A percentile compares a stretch with the other conserved stretches of the same genome.
Conservation (phyloP, 2,888 invertebrate genomes). For the Lepidochrysops patricia region DNA sequence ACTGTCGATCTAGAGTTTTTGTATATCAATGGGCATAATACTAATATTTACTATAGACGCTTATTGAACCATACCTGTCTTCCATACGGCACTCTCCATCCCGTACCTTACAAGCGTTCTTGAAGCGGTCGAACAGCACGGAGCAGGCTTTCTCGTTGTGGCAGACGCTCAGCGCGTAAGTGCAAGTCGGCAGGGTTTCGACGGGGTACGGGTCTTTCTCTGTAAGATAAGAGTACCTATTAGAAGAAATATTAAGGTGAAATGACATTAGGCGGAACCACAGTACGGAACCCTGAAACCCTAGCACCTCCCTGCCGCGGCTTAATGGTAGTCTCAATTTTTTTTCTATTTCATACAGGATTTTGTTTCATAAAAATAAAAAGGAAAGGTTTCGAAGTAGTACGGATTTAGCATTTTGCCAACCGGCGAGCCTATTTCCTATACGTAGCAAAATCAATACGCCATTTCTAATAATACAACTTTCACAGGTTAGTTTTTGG, state of each 20-base stretch:
- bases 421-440: conserved; percentile 1
- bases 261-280: no score
- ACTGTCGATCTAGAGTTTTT: no score
- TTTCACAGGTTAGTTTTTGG: conserved; percentile 13
- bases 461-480: conserved; percentile 24
- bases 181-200: conserved; percentile 91
- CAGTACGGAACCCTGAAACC: no score
- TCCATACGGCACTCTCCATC: conserved; percentile 93
- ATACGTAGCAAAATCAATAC: conserved; percentile 22
- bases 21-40: no score
- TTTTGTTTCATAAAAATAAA: neutral
- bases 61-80: conserved; percentile 90
- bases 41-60: no score
- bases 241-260: neutral
- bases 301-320: no score
- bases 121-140: conserved; percentile 89
- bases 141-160: conserved; percentile 87
- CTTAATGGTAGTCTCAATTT: no score
- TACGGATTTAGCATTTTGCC: neutral
- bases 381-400: neutral
- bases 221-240: conserved; percentile 47
- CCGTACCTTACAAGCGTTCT: conserved; percentile 88
- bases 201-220: conserved; percentile 93
- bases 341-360: no score
- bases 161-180: conserved; percentile 90